These are phyloP conservation scores for Chrysolophus pictus DNA, from an alignment of 2,797 vertebrate species.

Conservation along the genomic window DNA sequence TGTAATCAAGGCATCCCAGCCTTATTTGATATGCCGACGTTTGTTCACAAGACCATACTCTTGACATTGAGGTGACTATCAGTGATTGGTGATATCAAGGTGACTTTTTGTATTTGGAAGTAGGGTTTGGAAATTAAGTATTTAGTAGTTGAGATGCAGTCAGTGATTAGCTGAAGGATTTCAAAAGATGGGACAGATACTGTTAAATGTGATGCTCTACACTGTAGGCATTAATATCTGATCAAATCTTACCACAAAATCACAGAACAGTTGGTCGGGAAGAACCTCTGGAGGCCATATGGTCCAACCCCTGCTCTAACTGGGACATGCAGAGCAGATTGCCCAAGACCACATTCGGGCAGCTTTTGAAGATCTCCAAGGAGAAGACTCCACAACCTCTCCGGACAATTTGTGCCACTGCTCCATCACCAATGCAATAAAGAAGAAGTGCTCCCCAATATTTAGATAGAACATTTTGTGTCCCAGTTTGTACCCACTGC, in stretches of 20 bases:
- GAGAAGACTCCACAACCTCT: not conserved
- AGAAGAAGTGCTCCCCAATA: too few relatives aligned
- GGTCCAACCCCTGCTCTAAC: not conserved
- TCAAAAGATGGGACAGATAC: not conserved
- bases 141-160: not conserved
- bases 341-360: not conserved
- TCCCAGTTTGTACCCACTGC: too few relatives aligned
- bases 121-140: not conserved
- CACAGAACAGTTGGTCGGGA: not conserved
- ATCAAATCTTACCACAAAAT: not conserved
- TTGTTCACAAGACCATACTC: not conserved
- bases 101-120: not conserved
- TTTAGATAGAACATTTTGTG: too few relatives aligned
- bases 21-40: not conserved
- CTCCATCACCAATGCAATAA: not conserved
- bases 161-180: not conserved
- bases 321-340: not conserved
- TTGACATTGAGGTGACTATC: not conserved
- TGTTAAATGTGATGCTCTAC: not conserved
- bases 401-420: not conserved
- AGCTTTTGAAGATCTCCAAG: not conserved
- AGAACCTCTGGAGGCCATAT: not conserved
- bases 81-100: not conserved
- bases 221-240: not conserved
- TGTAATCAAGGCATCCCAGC: not conserved